These are phyloP conservation scores for Dicentrarchus labrax DNA, from an alignment of 2,113 vertebrate genomes.

Conservation along the genomic window DNA sequence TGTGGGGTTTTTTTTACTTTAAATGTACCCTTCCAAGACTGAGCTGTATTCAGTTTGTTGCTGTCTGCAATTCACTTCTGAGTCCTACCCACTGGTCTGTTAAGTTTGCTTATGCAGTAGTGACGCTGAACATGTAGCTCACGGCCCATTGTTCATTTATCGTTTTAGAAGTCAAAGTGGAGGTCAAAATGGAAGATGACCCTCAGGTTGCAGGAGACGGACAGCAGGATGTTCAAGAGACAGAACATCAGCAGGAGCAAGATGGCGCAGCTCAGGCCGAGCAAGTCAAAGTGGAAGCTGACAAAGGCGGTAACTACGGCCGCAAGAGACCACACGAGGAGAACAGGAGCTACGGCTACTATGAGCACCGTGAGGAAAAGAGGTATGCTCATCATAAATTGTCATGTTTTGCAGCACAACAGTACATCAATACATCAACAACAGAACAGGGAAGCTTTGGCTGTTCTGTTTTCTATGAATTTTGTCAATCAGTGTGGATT, in stretches of 20 bases:
- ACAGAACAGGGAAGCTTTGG: background rate
- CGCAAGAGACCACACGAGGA: constrained; percentile 90
- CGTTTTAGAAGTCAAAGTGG: constrained; percentile 64
- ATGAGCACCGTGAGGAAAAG: constrained; percentile 90
- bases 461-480: background rate
- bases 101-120: too few species aligned
- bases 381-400: constrained; percentile 75
- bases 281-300: constrained; percentile 67
- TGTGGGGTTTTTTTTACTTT: too few species aligned
- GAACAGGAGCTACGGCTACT: constrained; percentile 85
- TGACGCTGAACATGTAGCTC: background rate
- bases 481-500: background rate
- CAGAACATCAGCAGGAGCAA: constrained; percentile 4
- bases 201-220: constrained; percentile 68
- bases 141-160: background rate
- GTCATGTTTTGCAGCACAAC: background rate
- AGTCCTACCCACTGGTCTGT: too few species aligned
- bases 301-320: constrained; percentile 72
- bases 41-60: too few species aligned
- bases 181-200: constrained; percentile 73
- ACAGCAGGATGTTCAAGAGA: background rate
- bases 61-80: too few species aligned
- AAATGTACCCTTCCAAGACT: too few species aligned
- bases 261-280: constrained; percentile 53
- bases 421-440: too few species aligned